Percentiles rank a stretch among this genome's conserved stretches.
These are phyloP conservation scores for Aleiodes leptofemur DNA, from an alignment of 2,888 invertebrate species.

Conservation along the genomic window DNA sequence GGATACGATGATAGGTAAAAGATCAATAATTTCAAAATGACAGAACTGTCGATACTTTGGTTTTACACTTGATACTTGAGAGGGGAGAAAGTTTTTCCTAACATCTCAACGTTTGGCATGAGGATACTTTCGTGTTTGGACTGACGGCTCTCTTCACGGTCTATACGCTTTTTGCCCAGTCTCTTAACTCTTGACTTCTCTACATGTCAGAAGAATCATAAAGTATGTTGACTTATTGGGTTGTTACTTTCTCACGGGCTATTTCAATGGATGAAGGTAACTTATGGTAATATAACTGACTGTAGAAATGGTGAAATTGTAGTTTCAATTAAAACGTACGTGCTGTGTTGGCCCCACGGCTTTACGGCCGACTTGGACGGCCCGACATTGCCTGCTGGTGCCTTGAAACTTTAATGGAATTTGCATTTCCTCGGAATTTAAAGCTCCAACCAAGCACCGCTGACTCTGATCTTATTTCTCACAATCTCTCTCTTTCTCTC, in stretches of 20 bases:
- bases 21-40: constrained; percentile 27
- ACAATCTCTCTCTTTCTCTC: constrained; percentile 36
- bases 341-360: constrained; percentile 45
- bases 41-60: constrained; percentile 31
- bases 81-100: constrained; percentile 1
- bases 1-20: not conserved
- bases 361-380: constrained; percentile 51
- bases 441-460: constrained; percentile 52
- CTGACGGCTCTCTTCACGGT: constrained; percentile 17
- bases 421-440: constrained; percentile 59
- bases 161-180: constrained; percentile 9
- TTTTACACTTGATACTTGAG: not conserved
- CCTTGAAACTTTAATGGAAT: constrained; percentile 61
- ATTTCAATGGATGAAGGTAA: not conserved
- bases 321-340: constrained; percentile 59
- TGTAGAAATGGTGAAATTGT: constrained; percentile 49
- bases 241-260: constrained; percentile 5
- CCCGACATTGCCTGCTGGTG: constrained; percentile 37
- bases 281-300: not conserved
- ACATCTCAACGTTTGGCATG: not conserved
- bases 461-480: constrained; percentile 35
- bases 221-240: constrained; percentile 5
- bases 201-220: constrained; percentile 10
- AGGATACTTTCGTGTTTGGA: not conserved
- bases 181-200: not conserved